Conservation (phyloP, 2,113 vertebrate species). For the Hydrochoerus hydrochaeris region DNA sequence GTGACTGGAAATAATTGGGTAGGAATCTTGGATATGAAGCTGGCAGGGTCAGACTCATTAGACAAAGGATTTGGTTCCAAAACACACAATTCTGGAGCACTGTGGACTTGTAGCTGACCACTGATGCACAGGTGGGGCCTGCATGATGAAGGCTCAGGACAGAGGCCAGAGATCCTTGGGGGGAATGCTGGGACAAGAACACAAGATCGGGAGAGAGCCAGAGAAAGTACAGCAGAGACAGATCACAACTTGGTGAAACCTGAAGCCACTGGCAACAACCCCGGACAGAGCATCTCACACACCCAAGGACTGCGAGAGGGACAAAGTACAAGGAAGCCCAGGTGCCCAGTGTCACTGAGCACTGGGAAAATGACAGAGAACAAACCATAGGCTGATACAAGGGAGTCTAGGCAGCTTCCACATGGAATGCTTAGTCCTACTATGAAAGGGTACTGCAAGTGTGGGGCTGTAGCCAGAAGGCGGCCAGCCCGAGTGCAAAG, state of each 20-base stretch:
- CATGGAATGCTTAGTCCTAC: not conserved
- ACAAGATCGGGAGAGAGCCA: not conserved
- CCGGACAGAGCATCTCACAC: not conserved
- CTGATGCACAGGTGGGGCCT: rapidly evolving
- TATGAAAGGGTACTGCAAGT: not conserved
- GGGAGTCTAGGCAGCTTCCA: not conserved
- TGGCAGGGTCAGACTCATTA: not conserved
- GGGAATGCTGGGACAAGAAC: rapidly evolving
- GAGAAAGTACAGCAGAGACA: not conserved
- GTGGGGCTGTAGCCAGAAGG: rapidly evolving
- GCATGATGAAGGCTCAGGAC: not conserved
- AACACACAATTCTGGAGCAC: not conserved
- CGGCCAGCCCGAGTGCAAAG: not conserved
- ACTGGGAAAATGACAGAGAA: not conserved
- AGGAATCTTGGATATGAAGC: not conserved
- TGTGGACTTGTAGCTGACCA: not conserved
- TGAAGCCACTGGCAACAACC: rapidly evolving
- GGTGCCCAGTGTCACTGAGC: not conserved
- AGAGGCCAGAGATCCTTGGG: not conserved
- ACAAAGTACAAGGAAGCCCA: rapidly evolving
- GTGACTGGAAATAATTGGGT: not conserved
- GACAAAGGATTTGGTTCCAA: not conserved
- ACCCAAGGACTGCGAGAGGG: not conserved
- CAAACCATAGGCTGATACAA: not conserved
- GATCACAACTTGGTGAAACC: not conserved